Conservation (phyloP, 2,888 invertebrate species). For the Escarpia spicata region DNA sequence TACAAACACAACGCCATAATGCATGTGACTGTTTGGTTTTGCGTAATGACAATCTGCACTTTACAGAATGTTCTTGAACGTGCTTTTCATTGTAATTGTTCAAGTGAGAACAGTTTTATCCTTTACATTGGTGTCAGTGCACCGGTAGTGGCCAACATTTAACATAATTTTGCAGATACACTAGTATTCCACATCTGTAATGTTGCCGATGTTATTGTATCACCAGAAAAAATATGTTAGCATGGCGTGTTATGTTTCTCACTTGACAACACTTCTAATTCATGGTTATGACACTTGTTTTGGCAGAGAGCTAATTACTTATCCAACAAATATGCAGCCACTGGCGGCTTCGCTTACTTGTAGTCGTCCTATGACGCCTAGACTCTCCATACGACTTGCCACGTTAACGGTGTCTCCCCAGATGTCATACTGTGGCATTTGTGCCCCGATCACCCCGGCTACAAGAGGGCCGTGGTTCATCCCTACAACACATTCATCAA, state of each 20-base stretch:
- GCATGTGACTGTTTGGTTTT: not conserved
- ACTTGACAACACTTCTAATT: not conserved
- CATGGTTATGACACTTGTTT: not conserved
- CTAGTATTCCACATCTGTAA: not conserved
- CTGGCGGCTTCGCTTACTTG: constrained; percentile 73
- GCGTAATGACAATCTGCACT: not conserved
- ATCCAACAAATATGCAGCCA: not conserved
- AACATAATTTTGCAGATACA: not conserved
- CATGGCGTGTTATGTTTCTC: not conserved
- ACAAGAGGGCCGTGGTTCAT: constrained; percentile 92
- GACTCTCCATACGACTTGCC: constrained; percentile 88
- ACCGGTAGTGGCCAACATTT: not conserved
- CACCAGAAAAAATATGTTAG: not conserved
- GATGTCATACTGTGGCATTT: constrained; percentile 95
- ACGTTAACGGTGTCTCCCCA: constrained; percentile 98
- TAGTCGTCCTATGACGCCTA: constrained; percentile 86
- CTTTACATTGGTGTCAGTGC: not conserved
- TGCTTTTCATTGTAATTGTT: not conserved
- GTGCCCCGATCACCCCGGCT: constrained; percentile 93
- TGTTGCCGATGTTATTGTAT: not conserved
- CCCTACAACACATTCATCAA: constrained; percentile 69
- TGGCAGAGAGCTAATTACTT: not conserved
- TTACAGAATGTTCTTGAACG: not conserved
- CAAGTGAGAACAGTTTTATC: not conserved
- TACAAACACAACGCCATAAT: not conserved